A percentile compares a stretch with the other conserved stretches of the same genome.
Evolutionary conservation across 2,797 vertebrate genomes (phyloP).

Genomic region (Poecilia wingei): DNA sequence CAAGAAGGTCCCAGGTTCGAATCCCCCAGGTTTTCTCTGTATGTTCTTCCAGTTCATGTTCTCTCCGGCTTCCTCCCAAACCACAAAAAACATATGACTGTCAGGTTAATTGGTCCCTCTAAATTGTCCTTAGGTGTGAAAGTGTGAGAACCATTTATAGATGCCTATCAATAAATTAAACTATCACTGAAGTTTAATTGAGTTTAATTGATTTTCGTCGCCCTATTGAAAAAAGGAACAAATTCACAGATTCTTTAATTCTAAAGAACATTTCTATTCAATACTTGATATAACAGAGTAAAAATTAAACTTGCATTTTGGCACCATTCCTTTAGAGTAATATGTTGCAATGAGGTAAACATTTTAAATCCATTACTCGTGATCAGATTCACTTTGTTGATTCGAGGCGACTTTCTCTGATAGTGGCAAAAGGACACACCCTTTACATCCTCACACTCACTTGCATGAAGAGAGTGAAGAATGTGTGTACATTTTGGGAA

Average conservation of each 20-base stretch:
- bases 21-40: not conserved
- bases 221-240: not conserved
- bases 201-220: not conserved
- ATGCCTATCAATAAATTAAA: not conserved
- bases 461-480: conserved; percentile 13
- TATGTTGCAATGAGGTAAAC: not conserved
- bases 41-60: not conserved
- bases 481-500: conserved; percentile 17
- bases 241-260: not conserved
- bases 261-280: not conserved
- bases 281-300: not conserved
- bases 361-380: not conserved
- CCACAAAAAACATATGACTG: not conserved
- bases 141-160: not conserved
- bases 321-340: not conserved
- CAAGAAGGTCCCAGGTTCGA: not conserved
- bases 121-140: not conserved
- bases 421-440: not conserved
- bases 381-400: not conserved
- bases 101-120: not conserved
- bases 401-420: not conserved
- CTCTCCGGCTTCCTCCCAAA: not conserved
- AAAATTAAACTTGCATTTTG: not conserved
- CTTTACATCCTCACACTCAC: not conserved
- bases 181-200: not conserved